These are phyloP conservation scores for Martes flavigula DNA, from an alignment of 2,797 vertebrate genomes.

Conservation along the genomic window DNA sequence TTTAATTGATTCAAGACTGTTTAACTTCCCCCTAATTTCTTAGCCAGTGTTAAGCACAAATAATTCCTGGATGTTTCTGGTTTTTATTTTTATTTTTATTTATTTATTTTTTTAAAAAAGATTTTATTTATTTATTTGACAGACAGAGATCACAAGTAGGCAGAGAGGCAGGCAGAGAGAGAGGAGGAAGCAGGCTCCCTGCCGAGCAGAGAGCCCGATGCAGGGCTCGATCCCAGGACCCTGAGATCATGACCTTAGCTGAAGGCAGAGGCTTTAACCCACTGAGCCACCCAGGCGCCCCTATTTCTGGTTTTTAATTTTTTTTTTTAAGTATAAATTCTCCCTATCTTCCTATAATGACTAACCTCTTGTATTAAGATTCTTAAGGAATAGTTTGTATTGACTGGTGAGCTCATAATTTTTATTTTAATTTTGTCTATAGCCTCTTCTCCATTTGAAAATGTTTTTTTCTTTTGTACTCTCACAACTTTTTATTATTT, in stretches of 20 bases:
- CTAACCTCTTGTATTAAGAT: background rate
- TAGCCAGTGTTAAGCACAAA: background rate
- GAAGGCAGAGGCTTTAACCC: no score
- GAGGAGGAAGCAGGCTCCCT: no score
- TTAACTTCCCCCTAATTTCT: slow-evolving; percentile 17
- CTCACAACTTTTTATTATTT: slow-evolving; percentile 44
- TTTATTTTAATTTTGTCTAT: background rate
- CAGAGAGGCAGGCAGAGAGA: no score
- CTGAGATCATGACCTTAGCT: no score
- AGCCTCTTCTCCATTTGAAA: background rate
- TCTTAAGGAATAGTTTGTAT: slow-evolving; percentile 18
- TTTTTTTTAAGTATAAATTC: slow-evolving; percentile 12
- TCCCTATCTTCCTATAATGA: background rate
- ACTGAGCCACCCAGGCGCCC: no score
- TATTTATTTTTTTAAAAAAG: no score
- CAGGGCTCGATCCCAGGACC: no score
- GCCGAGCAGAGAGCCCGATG: no score
- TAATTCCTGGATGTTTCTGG: slow-evolving; percentile 37
- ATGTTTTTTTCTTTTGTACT: slow-evolving; percentile 9
- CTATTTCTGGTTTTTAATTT: background rate
- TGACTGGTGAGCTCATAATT: slow-evolving; percentile 11
- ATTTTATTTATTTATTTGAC: no score
- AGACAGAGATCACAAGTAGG: no score
- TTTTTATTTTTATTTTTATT: background rate
- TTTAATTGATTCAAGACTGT: slow-evolving; percentile 37